phyloP scores from a whole-genome alignment of 2,888 invertebrate species.

The Elgonia sp. region DNA sequence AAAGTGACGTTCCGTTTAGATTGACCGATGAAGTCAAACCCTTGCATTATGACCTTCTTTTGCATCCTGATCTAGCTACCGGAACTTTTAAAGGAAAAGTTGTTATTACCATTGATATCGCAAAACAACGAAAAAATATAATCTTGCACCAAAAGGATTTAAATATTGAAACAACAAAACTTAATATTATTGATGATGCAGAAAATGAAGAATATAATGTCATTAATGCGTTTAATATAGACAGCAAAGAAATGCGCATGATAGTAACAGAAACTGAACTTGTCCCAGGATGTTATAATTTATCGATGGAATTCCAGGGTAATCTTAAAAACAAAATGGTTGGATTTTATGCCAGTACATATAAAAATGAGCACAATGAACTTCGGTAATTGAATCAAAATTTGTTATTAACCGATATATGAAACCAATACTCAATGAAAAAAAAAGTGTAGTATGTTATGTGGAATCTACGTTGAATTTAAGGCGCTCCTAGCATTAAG shows the following conservation, averaged over 20 bases:
- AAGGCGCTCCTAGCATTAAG: too few relatives aligned
- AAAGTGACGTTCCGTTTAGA: conserved; percentile 86
- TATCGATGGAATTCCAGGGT: conserved; percentile 88
- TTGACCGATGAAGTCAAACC: conserved; percentile 89
- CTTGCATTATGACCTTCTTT: conserved; percentile 89
- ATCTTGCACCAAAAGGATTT: conserved; percentile 87
- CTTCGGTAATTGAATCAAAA: conserved; percentile 81
- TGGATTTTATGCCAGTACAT: conserved; percentile 89
- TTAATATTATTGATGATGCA: conserved; percentile 82
- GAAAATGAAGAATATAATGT: conserved; percentile 79
- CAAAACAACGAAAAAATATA: conserved; percentile 85
- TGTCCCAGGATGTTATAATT: conserved; percentile 85
- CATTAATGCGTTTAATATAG: conserved; percentile 77
- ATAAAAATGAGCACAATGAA: conserved; percentile 85
- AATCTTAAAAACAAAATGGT: conserved; percentile 86
- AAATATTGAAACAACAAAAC: conserved; percentile 87
- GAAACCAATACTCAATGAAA: too few relatives aligned
- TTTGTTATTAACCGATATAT: too few relatives aligned
- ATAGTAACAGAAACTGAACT: conserved; percentile 81
- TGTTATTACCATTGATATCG: conserved; percentile 85
- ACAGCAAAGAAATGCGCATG: conserved; percentile 83
- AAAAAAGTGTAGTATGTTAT: too few relatives aligned
- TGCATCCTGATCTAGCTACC: conserved; percentile 90
- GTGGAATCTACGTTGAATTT: too few relatives aligned
- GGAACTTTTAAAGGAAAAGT: conserved; percentile 89